phyloP scores from a whole-genome alignment of 2,797 vertebrate species.

The Pteronotus mesoamericanus region DNA sequence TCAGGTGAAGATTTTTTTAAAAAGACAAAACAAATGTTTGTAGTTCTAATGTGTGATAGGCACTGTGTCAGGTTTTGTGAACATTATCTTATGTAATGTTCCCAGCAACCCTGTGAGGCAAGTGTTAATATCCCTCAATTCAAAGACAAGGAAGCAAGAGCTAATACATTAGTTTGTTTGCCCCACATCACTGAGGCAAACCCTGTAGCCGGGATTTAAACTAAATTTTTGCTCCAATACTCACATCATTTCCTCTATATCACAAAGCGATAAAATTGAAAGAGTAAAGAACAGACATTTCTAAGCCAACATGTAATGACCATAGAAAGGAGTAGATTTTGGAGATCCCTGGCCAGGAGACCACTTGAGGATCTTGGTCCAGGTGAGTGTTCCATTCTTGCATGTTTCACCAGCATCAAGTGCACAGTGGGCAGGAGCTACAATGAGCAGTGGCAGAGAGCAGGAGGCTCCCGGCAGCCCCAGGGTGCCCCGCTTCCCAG shows the following conservation, averaged over 20 bases:
- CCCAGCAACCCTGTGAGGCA: background rate
- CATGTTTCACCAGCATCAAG: background rate
- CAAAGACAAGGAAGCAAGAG: background rate
- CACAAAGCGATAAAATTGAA: background rate
- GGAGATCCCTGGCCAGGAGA: background rate
- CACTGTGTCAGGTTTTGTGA: background rate
- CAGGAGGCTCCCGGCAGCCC: background rate
- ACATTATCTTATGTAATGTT: background rate
- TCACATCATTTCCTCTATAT: background rate
- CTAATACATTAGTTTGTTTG: background rate
- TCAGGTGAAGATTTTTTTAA: background rate
- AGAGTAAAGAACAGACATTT: background rate
- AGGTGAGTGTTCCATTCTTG: background rate
- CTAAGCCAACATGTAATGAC: background rate
- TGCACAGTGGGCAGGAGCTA: accelerated
- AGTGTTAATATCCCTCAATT: background rate
- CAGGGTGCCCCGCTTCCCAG: background rate
- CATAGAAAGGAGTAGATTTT: background rate
- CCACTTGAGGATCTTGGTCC: background rate
- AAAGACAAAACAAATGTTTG: background rate
- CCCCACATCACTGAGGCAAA: background rate
- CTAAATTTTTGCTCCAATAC: background rate
- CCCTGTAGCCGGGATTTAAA: background rate
- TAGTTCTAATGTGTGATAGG: background rate
- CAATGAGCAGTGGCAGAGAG: too few relatives aligned